These are phyloP conservation scores for Microcebus ravelobensis DNA, from an alignment of 2,113 vertebrate species.

Conservation along the genomic window DNA sequence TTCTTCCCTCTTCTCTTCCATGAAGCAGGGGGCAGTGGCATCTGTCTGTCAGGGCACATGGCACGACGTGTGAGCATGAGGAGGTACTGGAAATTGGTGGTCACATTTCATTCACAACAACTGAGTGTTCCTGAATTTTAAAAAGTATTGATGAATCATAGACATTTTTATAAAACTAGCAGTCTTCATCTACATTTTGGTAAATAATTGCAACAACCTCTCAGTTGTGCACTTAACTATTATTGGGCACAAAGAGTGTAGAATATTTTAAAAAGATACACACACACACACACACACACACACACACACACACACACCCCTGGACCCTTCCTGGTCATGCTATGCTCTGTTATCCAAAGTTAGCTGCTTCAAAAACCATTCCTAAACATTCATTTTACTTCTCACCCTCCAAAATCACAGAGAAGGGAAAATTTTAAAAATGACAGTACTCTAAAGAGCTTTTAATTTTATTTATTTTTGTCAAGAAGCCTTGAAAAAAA, in stretches of 20 bases:
- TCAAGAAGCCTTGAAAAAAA: neutral
- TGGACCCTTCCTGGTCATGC: neutral
- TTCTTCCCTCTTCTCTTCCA: neutral
- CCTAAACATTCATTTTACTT: neutral
- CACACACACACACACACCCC: neutral
- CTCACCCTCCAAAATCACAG: neutral
- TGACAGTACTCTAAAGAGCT: neutral
- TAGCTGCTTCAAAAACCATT: neutral
- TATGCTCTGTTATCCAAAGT: neutral
- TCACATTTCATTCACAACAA: neutral
- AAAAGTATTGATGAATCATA: neutral
- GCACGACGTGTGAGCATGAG: neutral
- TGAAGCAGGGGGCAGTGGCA: neutral
- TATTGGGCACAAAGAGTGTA: neutral
- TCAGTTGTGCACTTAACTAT: neutral
- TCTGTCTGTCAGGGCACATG: neutral
- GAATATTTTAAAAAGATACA: neutral
- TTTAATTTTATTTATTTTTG: constrained; percentile 34
- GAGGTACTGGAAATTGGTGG: neutral
- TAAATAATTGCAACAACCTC: neutral
- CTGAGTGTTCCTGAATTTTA: neutral
- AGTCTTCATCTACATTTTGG: neutral
- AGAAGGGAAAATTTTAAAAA: neutral
- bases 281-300: neutral
- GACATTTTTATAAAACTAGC: neutral